Conservation (phyloP, 2,888 invertebrate genomes). For the Eretmocerus hayati region DNA sequence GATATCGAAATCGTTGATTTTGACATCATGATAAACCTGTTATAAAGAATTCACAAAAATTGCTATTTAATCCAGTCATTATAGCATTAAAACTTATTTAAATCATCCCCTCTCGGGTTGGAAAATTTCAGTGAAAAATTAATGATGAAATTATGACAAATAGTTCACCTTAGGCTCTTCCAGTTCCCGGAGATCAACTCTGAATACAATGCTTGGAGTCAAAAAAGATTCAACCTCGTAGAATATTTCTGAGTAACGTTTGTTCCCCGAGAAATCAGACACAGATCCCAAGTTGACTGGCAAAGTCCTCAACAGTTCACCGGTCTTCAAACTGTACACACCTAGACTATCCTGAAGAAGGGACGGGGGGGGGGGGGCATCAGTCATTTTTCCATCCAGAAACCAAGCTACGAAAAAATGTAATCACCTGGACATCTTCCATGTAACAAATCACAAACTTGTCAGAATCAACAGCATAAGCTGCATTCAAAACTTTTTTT, state of each 20-base stretch:
- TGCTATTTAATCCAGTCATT: no score
- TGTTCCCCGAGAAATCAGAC: constrained; percentile 78
- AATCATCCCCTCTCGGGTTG: constrained; percentile 1
- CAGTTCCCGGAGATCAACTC: constrained; percentile 68
- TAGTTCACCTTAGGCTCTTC: constrained; percentile 45
- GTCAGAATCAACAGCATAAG: constrained; percentile 73
- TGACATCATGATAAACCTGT: constrained; percentile 77
- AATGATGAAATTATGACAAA: no score
- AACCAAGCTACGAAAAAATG: no score
- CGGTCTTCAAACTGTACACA: constrained; percentile 67
- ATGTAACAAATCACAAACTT: constrained; percentile 84
- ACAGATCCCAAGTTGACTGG: constrained; percentile 83
- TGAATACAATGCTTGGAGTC: constrained; percentile 81
- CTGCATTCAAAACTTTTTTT: constrained; percentile 86
- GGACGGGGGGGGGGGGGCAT: background rate
- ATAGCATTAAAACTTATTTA: constrained; percentile 1
- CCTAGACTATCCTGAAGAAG: constrained; percentile 68
- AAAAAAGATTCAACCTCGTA: constrained; percentile 92
- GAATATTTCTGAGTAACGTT: constrained; percentile 81
- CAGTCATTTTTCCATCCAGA: no score
- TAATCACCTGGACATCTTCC: constrained; percentile 82
- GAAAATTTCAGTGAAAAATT: no score
- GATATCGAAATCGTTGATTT: constrained; percentile 74
- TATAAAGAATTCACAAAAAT: no score
- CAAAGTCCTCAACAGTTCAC: constrained; percentile 65